Evolutionary conservation across 2,888 invertebrate species (phyloP), one percentile per base, ranked within the genome.

Genomic region (Amphipoea lucens): DNA sequence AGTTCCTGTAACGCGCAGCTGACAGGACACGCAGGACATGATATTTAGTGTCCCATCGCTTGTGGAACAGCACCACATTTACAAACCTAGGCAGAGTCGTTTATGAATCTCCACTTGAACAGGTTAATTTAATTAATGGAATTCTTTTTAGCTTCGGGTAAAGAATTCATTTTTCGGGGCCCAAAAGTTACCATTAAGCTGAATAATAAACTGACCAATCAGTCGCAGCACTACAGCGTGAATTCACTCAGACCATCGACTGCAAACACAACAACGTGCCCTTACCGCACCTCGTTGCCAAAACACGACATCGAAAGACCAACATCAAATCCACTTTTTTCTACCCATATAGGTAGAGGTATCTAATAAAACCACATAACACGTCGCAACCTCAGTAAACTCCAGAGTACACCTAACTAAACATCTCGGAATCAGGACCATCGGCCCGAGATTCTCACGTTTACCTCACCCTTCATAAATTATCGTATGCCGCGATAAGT

Each of bases 401-500:
- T 75, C 60, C 42, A 73, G 62, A 72, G 65, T 84, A 81, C 83
- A 82, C 90, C 89, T 88, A 86, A 83, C 85, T 83, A 88, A 90
- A 90, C 83, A 87, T 60, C 68, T 69, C 45, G 23, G 66, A 79
- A 60, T 72, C 62, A 60, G 63, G 77, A 73, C 65, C 77, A 66
- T 66, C 29, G 75, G 57, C 29, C 68, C 67, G 66, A 78, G 70
- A 70, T 88, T 90, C 90, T 87, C 89, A 89, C 89, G 90, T 87
- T 76, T 73, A 60, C 80, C 57, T 75, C 73, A 79, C 85, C 87
- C 85, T 85, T 86, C 83, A 87, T 89, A 89, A 89, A 87, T 90
- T 90, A 89, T 90, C 76, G 85, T 85, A 76, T 76, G 76, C 89
- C 79, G 82, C 90, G 89, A 90, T 90, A 89, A 86, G 81, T 88